phyloP scores from a whole-genome alignment of 2,797 vertebrate species.

The Silurus lanzhouensis region DNA sequence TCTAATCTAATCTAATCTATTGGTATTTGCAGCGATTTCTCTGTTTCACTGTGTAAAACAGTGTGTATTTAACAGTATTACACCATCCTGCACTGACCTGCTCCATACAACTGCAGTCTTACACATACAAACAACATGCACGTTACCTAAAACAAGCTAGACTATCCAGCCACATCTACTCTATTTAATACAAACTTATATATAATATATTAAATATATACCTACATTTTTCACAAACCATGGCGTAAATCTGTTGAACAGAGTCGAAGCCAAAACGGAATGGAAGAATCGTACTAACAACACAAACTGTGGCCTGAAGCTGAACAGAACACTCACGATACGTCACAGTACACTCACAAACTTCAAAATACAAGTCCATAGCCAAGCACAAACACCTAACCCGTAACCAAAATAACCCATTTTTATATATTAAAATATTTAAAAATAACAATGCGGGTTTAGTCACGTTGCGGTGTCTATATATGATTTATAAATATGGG shows the following conservation, averaged over 20 bases:
- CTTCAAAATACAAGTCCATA: constrained; percentile 29
- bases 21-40: too few species aligned
- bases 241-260: constrained; percentile 40
- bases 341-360: background rate
- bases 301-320: background rate
- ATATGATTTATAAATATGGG: too few species aligned
- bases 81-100: background rate
- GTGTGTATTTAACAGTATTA: background rate
- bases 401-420: background rate
- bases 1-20: background rate
- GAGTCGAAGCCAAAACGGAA: background rate
- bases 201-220: constrained; percentile 3
- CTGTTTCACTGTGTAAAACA: background rate
- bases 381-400: background rate
- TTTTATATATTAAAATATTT: too few species aligned
- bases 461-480: too few species aligned
- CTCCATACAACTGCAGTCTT: background rate
- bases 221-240: constrained; percentile 82
- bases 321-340: too few species aligned
- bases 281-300: background rate
- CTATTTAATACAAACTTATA: too few species aligned
- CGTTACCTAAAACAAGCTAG: background rate
- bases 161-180: too few species aligned
- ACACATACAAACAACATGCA: background rate
- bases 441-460: too few species aligned